Base-by-base conservation (phyloP, 2,888 invertebrate genomes). In the Pristionchus fissidentatus region DNA sequence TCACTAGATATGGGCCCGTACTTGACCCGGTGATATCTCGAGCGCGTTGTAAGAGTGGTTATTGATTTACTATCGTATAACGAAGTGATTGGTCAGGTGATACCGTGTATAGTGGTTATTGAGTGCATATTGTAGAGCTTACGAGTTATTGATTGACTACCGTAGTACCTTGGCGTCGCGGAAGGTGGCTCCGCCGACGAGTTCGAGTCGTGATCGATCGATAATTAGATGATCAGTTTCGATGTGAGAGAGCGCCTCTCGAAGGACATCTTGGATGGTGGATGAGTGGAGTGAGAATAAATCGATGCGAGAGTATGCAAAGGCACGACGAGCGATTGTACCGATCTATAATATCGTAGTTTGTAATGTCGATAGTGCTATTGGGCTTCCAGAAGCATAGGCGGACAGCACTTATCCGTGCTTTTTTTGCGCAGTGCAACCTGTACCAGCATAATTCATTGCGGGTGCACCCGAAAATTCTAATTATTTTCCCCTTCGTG, bases 1-100 rank as follows among this genome's bases (percentile, higher is more conserved):
- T 55, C 55, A 55, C 55, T 22, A n/a, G 55, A 55, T 19, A n/a
- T n/a, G 55, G 55, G 55, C 22, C 19, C 1, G 7, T n/a, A 66
- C 66, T 66, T 66, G 66, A 66, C 66, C 66, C 66, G 26, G 35
- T 19, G 38, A 22, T n/a, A n/a, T n/a, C n/a, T n/a, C n/a, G n/a
- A n/a, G n/a, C n/a, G n/a, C n/a, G n/a, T n/a, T n/a, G n/a, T n/a
- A n/a, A n/a, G n/a, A n/a, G n/a, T n/a, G n/a, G n/a, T n/a, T n/a
- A n/a, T n/a, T n/a, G n/a, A n/a, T n/a, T n/a, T n/a, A n/a, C n/a
- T n/a, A n/a, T n/a, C n/a, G n/a, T n/a, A n/a, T n/a, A n/a, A n/a
- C n/a, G n/a, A n/a, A n/a, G n/a, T n/a, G n/a, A n/a, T n/a, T n/a
- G n/a, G n/a, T n/a, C n/a, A n/a, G n/a, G n/a, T n/a, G n/a, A n/a